A percentile compares a stretch with the other conserved stretches of the same genome.
Conservation (phyloP, 2,113 vertebrate species). For the Oncorhynchus nerka region DNA sequence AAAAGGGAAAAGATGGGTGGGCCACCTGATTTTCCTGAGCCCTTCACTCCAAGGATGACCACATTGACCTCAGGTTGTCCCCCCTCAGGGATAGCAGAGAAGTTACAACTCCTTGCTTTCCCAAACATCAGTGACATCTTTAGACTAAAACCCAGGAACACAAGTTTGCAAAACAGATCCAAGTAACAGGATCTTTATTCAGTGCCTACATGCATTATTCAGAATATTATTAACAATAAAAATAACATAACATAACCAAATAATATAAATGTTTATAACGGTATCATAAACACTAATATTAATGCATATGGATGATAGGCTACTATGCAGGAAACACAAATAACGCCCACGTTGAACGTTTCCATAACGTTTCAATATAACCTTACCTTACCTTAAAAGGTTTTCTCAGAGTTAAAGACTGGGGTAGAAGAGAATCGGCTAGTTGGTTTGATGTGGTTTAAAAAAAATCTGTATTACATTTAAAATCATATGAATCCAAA, state of each 20-base stretch:
- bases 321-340: too few species aligned
- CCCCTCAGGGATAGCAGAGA: constrained; percentile 54
- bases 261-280: too few species aligned
- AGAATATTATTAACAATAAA: too few species aligned
- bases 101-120: constrained; percentile 68
- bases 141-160: background rate
- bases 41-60: constrained; percentile 83
- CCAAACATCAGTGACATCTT: constrained; percentile 86
- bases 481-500: background rate
- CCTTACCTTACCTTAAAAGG: too few species aligned
- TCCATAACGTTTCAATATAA: too few species aligned
- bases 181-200: too few species aligned
- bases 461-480: background rate
- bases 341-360: too few species aligned
- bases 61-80: constrained; percentile 77
- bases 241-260: too few species aligned
- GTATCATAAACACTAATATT: too few species aligned
- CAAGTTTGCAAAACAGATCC: background rate
- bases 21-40: constrained; percentile 87
- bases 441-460: background rate
- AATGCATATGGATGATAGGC: too few species aligned
- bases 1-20: background rate
- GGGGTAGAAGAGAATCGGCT: background rate
- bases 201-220: too few species aligned
- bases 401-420: too few species aligned